Base-by-base conservation (phyloP, 2,797 vertebrate genomes). In the Mus minutoides region DNA sequence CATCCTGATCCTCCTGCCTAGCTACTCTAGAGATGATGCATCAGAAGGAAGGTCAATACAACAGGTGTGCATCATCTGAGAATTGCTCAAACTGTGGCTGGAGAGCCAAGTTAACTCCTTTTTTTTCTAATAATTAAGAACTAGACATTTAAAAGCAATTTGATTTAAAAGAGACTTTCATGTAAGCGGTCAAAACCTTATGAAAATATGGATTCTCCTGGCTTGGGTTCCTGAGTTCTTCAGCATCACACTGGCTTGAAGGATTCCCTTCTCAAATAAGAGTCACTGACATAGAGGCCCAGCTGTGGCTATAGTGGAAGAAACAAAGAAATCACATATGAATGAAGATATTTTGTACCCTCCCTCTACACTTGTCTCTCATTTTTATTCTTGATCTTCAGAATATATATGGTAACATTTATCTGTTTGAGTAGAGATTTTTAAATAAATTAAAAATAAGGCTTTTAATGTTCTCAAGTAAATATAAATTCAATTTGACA, bases 281-380 rank as follows among this genome's bases (percentile, higher is more conserved):
- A 76, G 4, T 11, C 31, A 40, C 19, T 88, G 77, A 71, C 49
- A 60, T 16, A 52, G 34, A 80, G 78, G 78, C 19, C 1, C 60
- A 90, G 56, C 46, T 88, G 16, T 89, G 86, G 26, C 29, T 92
- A 80, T 60, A 43, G 87, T 80, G 62, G 56, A 96, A 94, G 37
- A 88, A 92, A 84, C 12, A 43, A 67, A n/a, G n/a, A 56, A 6
- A 0, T 88, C 88, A 43, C 24, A 75, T 78, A 40, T 80, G 43
- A 95, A 34, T 79, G 75, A 88, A 80, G 80, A 75, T 22, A 22
- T 40, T 69, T 85, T 95, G 29, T 0, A 31, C 16, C 14, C 11
- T 94, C 52, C 56, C 9, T 40, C 1, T 71, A 21, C 34, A 83
- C 82, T 82, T 56, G 67, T 34, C 9, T 69, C 52, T 46, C 37